Evolutionary conservation across 1,140 invertebrate species (phyloP), one percentile per base, ranked within the genome.

Genomic region (Hermatobates lingyangjiaoensis): DNA sequence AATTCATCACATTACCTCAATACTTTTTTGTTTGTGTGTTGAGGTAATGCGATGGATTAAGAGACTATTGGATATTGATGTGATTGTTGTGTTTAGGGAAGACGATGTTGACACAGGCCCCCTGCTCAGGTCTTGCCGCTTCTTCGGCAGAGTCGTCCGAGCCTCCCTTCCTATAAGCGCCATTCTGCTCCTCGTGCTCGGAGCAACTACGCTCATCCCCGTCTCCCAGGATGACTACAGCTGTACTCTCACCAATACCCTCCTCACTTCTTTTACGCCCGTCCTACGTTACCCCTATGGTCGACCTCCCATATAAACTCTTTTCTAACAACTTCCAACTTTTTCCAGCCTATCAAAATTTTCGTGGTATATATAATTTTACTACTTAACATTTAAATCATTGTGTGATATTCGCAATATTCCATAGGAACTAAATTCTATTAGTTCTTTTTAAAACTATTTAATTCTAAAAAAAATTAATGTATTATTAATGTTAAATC

Each of bases 81-180:
- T 34, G 28, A 15, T 34, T 7, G 7, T 34, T 34, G 28, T 34
- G 28, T 34, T 42, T 42, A n/a, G n/a, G n/a, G n/a, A 30, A 56
- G 70, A 70, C 64, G 72, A 71, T 57, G 72, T 73, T 60, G 74
- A 77, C 61, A 73, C 72, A 49, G 75, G 51, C 77, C 56, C 80
- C 48, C 69, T 87, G 57, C 71, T 74, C 38, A 76, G 81, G 60
- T 79, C 84, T 56, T 80, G 80, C 60, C 75, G 80, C 42, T 91
- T 90, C 73, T 72, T 93, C 60, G 77, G 81, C 54, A 77, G 90
- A 61, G 90, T 92, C 50, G 72, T 90, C 52, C 74, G 87, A 61
- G 83, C 88, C 28, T 91, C 89, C 14, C 69, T 95, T 54, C 90
- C 90, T 26, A 86, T 96, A 61, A 86, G 91, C 68, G 83, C 87